These are phyloP conservation scores for Telmatochromis sp. DNA, from an alignment of 2,113 vertebrate genomes.

Conservation along the genomic window DNA sequence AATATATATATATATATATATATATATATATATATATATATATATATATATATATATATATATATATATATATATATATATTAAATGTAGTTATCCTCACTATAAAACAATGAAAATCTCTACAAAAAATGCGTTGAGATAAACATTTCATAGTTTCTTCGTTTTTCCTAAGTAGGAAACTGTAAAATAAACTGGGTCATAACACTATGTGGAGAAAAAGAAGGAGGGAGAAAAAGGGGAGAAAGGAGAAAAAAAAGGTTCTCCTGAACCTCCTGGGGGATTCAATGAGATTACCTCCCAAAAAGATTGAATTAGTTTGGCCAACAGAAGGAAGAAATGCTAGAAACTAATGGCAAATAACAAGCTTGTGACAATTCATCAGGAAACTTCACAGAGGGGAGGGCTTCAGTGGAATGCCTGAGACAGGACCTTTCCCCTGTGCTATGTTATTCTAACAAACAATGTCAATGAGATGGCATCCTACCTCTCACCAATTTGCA, in stretches of 20 bases:
- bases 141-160: background rate
- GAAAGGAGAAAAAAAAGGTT: conserved; percentile 4
- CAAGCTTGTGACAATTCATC: conserved; percentile 76
- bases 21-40: no score
- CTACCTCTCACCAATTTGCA: conserved; percentile 78
- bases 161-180: background rate
- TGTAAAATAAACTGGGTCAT: conserved; percentile 56
- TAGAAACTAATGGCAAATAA: conserved; percentile 74
- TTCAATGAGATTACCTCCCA: conserved; percentile 62
- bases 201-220: background rate
- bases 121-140: background rate
- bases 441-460: conserved; percentile 76
- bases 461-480: conserved; percentile 76
- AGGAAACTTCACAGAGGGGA: conserved; percentile 65
- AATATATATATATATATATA: no score
- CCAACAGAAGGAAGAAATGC: conserved; percentile 64
- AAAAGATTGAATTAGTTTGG: conserved; percentile 69
- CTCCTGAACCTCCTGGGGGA: conserved; percentile 29
- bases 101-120: background rate
- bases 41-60: no score
- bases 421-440: conserved; percentile 68
- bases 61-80: background rate
- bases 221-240: background rate
- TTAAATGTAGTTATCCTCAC: background rate
- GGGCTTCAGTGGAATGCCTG: conserved; percentile 63